A percentile compares a stretch with the other conserved stretches of the same genome.
phyloP scores from a whole-genome alignment of 2,797 vertebrate species.

The Helostoma temminkii region DNA sequence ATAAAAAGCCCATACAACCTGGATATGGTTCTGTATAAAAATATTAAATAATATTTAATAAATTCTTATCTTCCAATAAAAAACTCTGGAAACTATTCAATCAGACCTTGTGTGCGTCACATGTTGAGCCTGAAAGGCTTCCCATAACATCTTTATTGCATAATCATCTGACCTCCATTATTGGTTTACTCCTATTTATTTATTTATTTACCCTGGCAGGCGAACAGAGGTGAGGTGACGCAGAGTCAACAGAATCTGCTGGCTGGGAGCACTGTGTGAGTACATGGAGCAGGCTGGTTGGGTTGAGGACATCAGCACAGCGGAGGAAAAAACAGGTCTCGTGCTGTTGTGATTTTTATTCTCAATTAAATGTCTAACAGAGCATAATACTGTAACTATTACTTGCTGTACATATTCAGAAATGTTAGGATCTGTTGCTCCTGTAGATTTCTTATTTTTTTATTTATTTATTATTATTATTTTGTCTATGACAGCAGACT shows the following conservation, averaged over 20 bases:
- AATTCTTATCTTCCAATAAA: slow-evolving; percentile 11
- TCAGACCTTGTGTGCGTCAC: slow-evolving; percentile 53
- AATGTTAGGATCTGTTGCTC: no score
- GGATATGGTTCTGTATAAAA: slow-evolving; percentile 1
- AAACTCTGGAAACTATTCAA: slow-evolving; percentile 2
- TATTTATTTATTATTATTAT: no score
- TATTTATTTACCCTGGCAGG: slow-evolving; percentile 69
- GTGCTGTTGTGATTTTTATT: no score
- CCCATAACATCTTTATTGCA: slow-evolving; percentile 65
- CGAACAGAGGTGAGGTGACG: slow-evolving; percentile 59
- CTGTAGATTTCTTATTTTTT: no score
- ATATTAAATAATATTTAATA: neutral
- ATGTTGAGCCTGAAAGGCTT: slow-evolving; percentile 53
- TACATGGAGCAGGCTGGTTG: neutral
- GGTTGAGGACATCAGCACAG: slow-evolving; percentile 10
- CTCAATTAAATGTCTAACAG: neutral
- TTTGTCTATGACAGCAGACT: no score
- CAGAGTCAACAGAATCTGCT: slow-evolving; percentile 27
- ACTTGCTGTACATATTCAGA: no score
- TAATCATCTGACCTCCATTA: slow-evolving; percentile 76
- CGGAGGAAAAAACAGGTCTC: neutral
- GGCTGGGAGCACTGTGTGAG: slow-evolving; percentile 30
- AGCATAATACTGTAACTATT: no score
- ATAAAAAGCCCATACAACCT: neutral
- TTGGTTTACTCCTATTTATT: slow-evolving; percentile 70